Evolutionary conservation across 2,888 invertebrate species (phyloP), one percentile per base, ranked within the genome.

Genomic region (Drosophila nr. perissopoda): DNA sequence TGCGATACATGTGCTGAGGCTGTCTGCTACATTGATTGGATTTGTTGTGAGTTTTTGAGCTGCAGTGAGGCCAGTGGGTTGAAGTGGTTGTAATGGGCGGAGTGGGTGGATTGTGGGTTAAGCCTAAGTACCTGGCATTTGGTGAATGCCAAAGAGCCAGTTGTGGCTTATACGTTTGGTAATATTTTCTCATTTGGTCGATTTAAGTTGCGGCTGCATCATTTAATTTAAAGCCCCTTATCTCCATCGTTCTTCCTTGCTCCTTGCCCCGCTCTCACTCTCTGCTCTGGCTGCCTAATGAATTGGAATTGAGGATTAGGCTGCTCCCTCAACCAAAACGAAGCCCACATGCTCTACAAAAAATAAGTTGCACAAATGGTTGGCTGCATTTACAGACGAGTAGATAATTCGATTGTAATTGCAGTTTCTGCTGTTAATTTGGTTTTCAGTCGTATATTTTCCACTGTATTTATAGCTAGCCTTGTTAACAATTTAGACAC

Each of bases 11-110:
- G 34, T 53, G 42, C 49, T 53, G 40, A 48, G 40, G 66, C 64
- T 82, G 59, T 76, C 66, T 82, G 59, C 69, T 64, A 77, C 88
- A 89, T 87, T 88, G 86, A 90, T 87, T 87, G 86, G 90, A 83
- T 88, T 87, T 90, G 86, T 83, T 86, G 33, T 78, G 83, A 89
- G 76, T 78, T 76, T 80, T 72, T 51, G 54, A 64, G 63, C 29
- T 40, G 54, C 57, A 45, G n/a, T 34, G 21, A 21, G n/a, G 2
- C 16, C 4, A 29, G 31, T 18, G 40, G 42, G 33, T 18, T 25
- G 49, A 10, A 54, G 40, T 29, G n/a, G 4, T 16, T n/a, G 18
- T 53, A 21, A 5, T n/a, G 21, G 21, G 11, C 10, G 38, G 56
- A 5, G 2, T 16, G 36, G 31, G 29, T 21, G 48, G 40, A 18